These are phyloP conservation scores for Drosophila ercepeae DNA, from an alignment of 1,140 invertebrate species.

Conservation along the genomic window DNA sequence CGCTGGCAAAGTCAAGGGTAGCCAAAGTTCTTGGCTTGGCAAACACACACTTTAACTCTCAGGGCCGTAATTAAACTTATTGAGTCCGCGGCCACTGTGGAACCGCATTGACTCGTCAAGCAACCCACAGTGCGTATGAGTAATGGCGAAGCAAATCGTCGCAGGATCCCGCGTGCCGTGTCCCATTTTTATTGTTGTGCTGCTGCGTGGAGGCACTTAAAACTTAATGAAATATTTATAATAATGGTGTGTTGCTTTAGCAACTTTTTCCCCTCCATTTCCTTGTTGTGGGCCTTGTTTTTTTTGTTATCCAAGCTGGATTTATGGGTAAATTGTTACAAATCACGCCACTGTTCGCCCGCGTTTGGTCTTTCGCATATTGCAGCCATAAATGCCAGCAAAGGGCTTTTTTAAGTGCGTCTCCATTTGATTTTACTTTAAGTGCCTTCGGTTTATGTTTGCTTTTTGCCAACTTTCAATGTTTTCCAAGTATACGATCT, in stretches of 20 bases:
- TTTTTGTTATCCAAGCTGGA: slow-evolving; percentile 14
- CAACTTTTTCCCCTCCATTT: slow-evolving; percentile 49
- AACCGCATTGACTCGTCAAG: slow-evolving; percentile 37
- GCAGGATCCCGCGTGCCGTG: slow-evolving; percentile 16
- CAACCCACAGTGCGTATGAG: slow-evolving; percentile 73
- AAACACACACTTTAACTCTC: slow-evolving; percentile 1
- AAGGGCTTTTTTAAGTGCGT: slow-evolving; percentile 46
- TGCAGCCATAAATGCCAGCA: slow-evolving; percentile 54
- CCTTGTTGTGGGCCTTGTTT: slow-evolving; percentile 8
- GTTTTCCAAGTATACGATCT: slow-evolving; percentile 14
- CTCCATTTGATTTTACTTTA: slow-evolving; percentile 31
- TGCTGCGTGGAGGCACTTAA: slow-evolving; percentile 71
- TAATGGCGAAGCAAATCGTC: slow-evolving; percentile 53
- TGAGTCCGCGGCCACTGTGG: slow-evolving; percentile 39
- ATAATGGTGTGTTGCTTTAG: slow-evolving; percentile 66
- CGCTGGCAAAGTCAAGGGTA: slow-evolving; percentile 10
- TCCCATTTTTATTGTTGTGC: slow-evolving; percentile 69
- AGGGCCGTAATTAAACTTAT: slow-evolving; percentile 67
- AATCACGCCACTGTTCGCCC: slow-evolving; percentile 63
- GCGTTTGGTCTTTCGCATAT: slow-evolving; percentile 25
- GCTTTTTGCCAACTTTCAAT: neutral
- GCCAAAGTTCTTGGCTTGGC: slow-evolving; percentile 18
- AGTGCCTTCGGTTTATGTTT: slow-evolving; percentile 34
- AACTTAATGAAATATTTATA: slow-evolving; percentile 81
- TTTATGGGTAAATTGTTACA: slow-evolving; percentile 72